These are phyloP conservation scores for Mesoligia furuncula DNA, from an alignment of 2,888 invertebrate genomes.

Conservation along the genomic window DNA sequence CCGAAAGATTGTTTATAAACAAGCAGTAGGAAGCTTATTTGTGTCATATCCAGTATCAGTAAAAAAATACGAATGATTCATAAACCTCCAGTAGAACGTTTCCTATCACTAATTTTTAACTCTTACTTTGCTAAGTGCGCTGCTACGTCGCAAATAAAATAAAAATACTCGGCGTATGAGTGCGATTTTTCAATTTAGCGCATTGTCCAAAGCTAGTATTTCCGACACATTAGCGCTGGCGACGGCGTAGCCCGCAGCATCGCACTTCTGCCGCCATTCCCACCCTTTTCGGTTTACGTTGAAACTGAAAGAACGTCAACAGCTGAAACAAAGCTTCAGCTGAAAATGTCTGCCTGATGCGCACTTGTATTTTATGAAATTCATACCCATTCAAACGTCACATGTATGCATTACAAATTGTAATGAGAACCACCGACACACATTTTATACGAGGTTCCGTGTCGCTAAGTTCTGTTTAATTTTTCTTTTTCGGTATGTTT, in stretches of 20 bases:
- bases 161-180: constrained; percentile 43
- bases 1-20: not conserved
- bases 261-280: constrained; percentile 64
- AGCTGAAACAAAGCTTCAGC: constrained; percentile 65
- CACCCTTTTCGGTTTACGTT: constrained; percentile 65
- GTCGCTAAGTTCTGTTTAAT: constrained; percentile 48
- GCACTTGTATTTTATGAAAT: constrained; percentile 62
- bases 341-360: constrained; percentile 62
- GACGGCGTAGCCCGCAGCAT: constrained; percentile 64
- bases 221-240: constrained; percentile 72
- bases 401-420: constrained; percentile 54
- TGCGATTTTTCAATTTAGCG: constrained; percentile 63
- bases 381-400: constrained; percentile 62
- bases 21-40: not conserved
- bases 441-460: constrained; percentile 50
- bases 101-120: constrained; percentile 1
- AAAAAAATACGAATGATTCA: not conserved
- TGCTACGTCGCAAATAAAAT: constrained; percentile 29
- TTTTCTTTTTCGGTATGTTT: constrained; percentile 50
- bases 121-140: constrained; percentile 13
- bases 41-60: no score
- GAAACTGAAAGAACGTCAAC: constrained; percentile 67
- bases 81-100: not conserved
- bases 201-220: constrained; percentile 70
- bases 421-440: constrained; percentile 59